These are phyloP conservation scores for Tetramorium parvispinum DNA, from an alignment of 1,140 invertebrate genomes.

Conservation along the genomic window DNA sequence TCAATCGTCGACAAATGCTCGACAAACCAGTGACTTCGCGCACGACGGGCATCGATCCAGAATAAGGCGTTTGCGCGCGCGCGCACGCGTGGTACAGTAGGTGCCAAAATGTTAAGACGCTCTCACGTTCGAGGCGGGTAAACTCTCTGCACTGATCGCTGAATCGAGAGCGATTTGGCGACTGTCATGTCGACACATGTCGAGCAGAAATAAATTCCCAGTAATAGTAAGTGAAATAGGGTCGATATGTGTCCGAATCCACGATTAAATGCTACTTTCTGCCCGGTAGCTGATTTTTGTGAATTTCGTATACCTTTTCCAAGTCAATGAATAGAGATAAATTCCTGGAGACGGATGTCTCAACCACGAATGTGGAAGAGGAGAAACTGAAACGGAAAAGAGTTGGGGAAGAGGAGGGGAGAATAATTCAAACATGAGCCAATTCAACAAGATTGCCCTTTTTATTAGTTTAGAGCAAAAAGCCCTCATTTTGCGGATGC, in stretches of 20 bases:
- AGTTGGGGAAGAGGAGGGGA: too few relatives aligned
- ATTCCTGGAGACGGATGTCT: neutral
- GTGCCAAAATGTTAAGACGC: conserved; percentile 2
- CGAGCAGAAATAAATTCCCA: neutral
- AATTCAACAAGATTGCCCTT: neutral
- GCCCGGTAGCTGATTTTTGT: too few relatives aligned
- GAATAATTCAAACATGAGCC: neutral
- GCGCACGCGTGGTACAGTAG: neutral
- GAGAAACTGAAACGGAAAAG: neutral
- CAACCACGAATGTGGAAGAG: neutral
- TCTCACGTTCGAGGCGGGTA: neutral
- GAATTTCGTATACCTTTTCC: too few relatives aligned
- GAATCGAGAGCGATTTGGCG: neutral
- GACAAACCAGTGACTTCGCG: conserved; percentile 29
- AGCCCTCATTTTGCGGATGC: neutral
- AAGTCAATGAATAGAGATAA: neutral
- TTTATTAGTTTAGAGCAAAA: neutral
- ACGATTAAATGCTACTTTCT: too few relatives aligned
- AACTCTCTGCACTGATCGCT: neutral
- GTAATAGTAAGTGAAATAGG: too few relatives aligned
- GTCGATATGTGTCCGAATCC: too few relatives aligned
- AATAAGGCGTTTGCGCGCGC: neutral
- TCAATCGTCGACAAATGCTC: neutral
- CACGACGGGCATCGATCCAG: conserved; percentile 42
- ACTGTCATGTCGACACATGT: neutral